Evolutionary conservation across 2,888 invertebrate species (phyloP).

Genomic region (Stramonita haemastoma): DNA sequence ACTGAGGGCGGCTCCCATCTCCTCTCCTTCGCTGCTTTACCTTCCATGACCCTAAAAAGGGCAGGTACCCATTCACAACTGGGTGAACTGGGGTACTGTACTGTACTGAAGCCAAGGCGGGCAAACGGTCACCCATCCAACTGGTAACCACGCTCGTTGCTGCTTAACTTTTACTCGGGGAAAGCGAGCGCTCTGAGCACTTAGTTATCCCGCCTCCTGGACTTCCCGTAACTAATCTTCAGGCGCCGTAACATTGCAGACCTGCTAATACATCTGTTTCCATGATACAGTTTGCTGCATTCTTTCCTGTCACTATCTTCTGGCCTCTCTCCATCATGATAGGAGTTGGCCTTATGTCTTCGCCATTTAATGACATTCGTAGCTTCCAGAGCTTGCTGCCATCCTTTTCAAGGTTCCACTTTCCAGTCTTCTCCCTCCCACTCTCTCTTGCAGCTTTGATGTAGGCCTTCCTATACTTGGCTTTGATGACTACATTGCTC

Average conservation of each 20-base stretch:
- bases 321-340: conserved; percentile 7
- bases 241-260: neutral
- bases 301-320: conserved; percentile 6
- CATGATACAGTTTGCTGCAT: neutral
- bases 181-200: too few species aligned
- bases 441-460: conserved; percentile 16
- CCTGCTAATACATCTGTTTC: neutral
- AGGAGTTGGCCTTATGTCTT: neutral
- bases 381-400: neutral
- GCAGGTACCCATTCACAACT: too few species aligned
- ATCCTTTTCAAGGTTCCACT: conserved; percentile 5
- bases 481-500: conserved; percentile 13
- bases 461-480: conserved; percentile 20
- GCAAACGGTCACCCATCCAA: too few species aligned
- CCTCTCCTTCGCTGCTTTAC: too few species aligned
- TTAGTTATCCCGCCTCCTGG: too few species aligned
- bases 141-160: too few species aligned
- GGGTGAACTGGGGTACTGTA: too few species aligned
- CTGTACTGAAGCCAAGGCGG: too few species aligned
- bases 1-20: too few species aligned
- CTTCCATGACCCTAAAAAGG: too few species aligned
- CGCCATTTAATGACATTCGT: conserved; percentile 6
- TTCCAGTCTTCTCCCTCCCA: neutral
- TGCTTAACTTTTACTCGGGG: too few species aligned
- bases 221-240: conserved; percentile 22